Evolutionary conservation across 2,888 invertebrate species (phyloP).

Genomic region (Cyclophora punctaria): DNA sequence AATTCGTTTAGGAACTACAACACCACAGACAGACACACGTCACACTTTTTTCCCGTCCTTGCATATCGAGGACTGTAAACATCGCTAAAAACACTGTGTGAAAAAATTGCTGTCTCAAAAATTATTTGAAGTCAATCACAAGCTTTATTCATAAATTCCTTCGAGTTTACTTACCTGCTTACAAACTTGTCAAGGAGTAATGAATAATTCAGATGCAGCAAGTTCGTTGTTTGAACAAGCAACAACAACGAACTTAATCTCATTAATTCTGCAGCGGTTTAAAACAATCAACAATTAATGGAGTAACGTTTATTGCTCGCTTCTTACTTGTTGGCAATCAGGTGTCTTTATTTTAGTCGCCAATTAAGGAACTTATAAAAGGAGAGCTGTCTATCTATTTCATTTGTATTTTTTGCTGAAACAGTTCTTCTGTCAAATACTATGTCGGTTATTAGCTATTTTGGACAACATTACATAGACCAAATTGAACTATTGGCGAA

Average conservation of each 20-base stretch:
- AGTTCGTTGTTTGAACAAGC: constrained; percentile 2
- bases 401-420: too few relatives aligned
- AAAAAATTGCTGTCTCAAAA: background rate
- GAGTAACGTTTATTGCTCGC: constrained; percentile 7
- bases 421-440: too few relatives aligned
- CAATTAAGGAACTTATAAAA: too few relatives aligned
- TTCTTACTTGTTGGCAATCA: too few relatives aligned
- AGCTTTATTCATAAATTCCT: background rate
- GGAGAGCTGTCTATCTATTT: too few relatives aligned
- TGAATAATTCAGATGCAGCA: constrained; percentile 4
- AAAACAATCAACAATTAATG: constrained; percentile 21
- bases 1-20: too few relatives aligned
- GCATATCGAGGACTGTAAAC: background rate
- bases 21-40: too few relatives aligned
- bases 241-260: constrained; percentile 21
- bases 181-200: constrained; percentile 1
- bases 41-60: too few relatives aligned
- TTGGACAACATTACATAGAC: too few relatives aligned
- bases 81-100: background rate
- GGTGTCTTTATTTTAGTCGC: too few relatives aligned
- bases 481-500: too few relatives aligned
- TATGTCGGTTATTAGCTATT: too few relatives aligned
- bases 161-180: background rate
- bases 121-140: background rate
- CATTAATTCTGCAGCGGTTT: constrained; percentile 27